Percentiles rank a stretch among this genome's conserved stretches.
Conservation (phyloP, 2,113 vertebrate genomes). For the Myotis davidii region DNA sequence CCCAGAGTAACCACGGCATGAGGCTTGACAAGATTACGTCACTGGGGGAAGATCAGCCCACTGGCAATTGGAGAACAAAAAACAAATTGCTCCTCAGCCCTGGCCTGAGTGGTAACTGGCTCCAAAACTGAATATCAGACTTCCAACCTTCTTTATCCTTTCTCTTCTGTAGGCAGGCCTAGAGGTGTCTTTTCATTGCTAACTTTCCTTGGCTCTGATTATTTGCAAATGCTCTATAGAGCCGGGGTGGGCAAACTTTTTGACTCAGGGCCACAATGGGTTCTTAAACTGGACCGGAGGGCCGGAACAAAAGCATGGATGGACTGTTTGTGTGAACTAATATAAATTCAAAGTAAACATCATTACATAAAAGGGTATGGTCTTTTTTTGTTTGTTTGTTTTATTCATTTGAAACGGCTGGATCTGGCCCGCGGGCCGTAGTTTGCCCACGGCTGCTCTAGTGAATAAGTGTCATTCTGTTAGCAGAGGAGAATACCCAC, state of each 20-base stretch:
- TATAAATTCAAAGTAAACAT: no score
- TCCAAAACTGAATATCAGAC: background rate
- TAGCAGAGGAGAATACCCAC: no score
- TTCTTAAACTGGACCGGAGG: no score
- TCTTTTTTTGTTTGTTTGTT: no score
- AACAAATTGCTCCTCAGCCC: background rate
- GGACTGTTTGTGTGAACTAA: no score
- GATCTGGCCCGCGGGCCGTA: no score
- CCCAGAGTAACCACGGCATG: background rate
- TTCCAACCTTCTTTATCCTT: background rate
- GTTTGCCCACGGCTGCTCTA: no score
- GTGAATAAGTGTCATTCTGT: background rate
- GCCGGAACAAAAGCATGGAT: no score
- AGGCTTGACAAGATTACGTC: constrained; percentile 49
- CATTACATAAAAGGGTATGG: no score
- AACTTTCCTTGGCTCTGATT: background rate
- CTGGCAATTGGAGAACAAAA: constrained; percentile 33
- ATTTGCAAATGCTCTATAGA: background rate
- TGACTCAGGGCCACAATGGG: no score
- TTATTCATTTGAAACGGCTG: no score
- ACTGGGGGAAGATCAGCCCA: background rate
- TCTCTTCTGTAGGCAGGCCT: background rate
- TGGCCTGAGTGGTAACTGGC: background rate
- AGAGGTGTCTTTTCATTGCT: constrained; percentile 11
- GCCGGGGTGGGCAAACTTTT: no score